These are phyloP conservation scores for Todiramphus saurophagus DNA, from an alignment of 2,113 vertebrate species.

Conservation along the genomic window DNA sequence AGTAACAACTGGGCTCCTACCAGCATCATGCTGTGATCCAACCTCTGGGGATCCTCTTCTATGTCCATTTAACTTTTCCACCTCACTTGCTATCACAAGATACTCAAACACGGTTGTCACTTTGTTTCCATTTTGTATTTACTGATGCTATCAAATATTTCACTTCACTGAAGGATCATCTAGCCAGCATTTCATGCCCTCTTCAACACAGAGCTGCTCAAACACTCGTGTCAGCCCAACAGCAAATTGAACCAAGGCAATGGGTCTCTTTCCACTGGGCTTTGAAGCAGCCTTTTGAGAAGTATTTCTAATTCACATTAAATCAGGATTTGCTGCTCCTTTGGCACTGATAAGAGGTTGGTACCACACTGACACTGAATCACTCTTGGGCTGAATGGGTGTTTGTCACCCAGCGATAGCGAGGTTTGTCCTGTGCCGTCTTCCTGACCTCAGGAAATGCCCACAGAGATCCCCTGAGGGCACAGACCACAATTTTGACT, in stretches of 20 bases:
- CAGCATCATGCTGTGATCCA: conserved; percentile 18
- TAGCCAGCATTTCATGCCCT: conserved; percentile 22
- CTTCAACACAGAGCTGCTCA: conserved; percentile 50
- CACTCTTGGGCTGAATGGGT: neutral
- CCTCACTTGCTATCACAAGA: neutral
- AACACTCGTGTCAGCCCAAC: conserved; percentile 13
- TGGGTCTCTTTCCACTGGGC: neutral
- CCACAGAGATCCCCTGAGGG: neutral
- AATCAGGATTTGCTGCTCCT: neutral
- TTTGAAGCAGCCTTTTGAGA: neutral
- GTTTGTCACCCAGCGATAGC: neutral
- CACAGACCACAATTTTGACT: neutral
- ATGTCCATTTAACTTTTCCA: conserved; percentile 39
- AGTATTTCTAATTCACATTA: neutral
- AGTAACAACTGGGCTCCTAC: conserved; percentile 32
- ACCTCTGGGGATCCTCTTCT: conserved; percentile 48
- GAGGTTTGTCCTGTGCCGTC: neutral
- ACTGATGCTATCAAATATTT: conserved; percentile 53
- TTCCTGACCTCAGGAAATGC: neutral
- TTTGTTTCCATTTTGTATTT: conserved; percentile 26
- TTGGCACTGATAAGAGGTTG: neutral
- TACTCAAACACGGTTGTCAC: conserved; percentile 22
- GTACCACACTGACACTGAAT: neutral
- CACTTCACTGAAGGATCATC: conserved; percentile 33
- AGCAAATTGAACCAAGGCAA: neutral